Evolutionary conservation across 2,888 invertebrate genomes (phyloP), one percentile per base, ranked within the genome.

Genomic region (Cephus spinipes): DNA sequence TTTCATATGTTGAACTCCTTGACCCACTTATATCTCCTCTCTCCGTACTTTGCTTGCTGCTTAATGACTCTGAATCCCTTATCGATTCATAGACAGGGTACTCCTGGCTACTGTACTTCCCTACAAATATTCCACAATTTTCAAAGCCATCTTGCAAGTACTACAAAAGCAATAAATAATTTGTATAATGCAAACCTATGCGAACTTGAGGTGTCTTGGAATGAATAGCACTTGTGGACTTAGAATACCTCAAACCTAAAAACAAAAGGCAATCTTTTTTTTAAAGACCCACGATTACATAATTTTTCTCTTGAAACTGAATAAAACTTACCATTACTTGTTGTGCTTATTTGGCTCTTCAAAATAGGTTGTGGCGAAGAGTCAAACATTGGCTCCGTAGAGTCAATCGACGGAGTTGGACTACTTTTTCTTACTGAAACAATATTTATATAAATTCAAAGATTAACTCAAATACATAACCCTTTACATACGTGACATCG

Each of bases 181-280:
- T 4, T 68, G 12, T 76, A 34, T 33, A 73, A 73, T 74, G 71
- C 77, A 81, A 81, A 86, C 86, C 86, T 23, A 86, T 82, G 74
- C 79, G 80, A 80, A 80, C 79, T 34, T 78, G 81, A 73, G 77
- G 81, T 32, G 85, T 75, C 76, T 85, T 84, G 69, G 83, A 80
- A 75, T 88, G 83, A 76, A 90, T 86, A 11, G 87, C 88, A 81
- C 87, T 83, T 74, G 87, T 87, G 73, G 90, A 90, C 86, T 88
- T 89, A 73, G 86, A 85, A 36, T 84, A 86, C 77, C 88, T 84
- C 77, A 89, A 84, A 75, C 85, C 89, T 87, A 85, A 84, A 86
- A 79, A 40, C n/a, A n/a, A 55, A 23, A 2, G 1, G 23, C 9
- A 55, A 9, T 55, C 23, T 9, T 55, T 23, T 55, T 55, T 68